A percentile compares a stretch with the other conserved stretches of the same genome.
These are phyloP conservation scores for Eriocheir sinensis DNA, from an alignment of 1,140 invertebrate genomes.

Conservation along the genomic window DNA sequence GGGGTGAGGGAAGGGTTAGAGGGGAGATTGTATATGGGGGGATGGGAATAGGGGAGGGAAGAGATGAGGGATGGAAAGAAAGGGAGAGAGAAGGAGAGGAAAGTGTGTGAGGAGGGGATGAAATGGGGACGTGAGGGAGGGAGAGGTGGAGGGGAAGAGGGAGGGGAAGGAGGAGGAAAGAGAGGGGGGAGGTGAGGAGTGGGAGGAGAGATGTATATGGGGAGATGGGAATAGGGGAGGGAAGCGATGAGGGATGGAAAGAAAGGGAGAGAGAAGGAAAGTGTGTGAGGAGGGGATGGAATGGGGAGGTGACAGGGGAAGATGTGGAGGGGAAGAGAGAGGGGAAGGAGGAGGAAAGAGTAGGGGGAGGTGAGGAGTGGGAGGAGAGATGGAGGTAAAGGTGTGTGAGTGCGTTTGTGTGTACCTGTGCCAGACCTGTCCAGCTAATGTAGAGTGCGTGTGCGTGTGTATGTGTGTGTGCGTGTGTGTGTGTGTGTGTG, in stretches of 20 bases:
- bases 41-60: too few species aligned
- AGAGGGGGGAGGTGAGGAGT: background rate
- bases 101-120: background rate
- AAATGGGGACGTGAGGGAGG: background rate
- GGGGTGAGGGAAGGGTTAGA: background rate
- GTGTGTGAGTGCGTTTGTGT: background rate
- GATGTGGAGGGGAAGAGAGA: background rate
- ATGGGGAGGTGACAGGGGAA: background rate
- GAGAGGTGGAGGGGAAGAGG: background rate
- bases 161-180: background rate
- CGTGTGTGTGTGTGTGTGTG: background rate
- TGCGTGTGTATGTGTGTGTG: constrained; percentile 24
- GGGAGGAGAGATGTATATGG: too few species aligned
- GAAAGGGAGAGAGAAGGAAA: too few species aligned
- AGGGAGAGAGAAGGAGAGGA: too few species aligned
- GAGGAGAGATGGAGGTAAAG: background rate
- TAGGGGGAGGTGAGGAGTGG: too few species aligned
- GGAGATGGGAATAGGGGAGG: too few species aligned
- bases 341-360: too few species aligned
- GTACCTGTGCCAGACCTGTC: too few species aligned
- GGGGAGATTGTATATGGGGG: too few species aligned
- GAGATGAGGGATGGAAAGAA: background rate
- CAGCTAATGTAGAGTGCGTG: background rate
- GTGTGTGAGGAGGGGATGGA: background rate
- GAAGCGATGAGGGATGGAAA: background rate